Conservation (phyloP, 2,113 vertebrate species). For the Piprites chloris region DNA sequence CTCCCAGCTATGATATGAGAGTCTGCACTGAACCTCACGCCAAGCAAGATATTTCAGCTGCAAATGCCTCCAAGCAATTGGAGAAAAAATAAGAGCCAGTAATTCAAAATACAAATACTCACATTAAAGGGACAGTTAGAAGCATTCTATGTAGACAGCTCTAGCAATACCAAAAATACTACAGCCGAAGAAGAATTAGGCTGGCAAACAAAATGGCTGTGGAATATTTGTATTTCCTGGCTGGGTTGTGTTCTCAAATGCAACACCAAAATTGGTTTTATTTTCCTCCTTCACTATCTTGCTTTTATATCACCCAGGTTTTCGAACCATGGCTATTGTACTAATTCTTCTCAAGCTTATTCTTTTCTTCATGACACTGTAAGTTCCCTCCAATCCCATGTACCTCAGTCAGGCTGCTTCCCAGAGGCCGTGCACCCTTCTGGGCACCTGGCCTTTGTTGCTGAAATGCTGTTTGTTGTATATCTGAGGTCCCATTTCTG, state of each 20-base stretch:
- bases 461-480: not conserved
- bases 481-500: not conserved
- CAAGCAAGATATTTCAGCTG: not conserved
- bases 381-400: not conserved
- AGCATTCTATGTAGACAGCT: not conserved
- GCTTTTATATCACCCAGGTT: not conserved
- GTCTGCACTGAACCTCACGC: not conserved
- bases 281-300: not conserved
- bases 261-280: not conserved
- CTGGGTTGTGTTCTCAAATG: not conserved
- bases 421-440: not conserved
- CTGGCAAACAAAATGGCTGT: not conserved
- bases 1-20: not conserved
- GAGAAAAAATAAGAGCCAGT: not conserved
- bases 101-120: not conserved
- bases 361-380: not conserved
- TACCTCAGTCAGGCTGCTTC: not conserved
- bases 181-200: not conserved
- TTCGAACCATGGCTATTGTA: not conserved
- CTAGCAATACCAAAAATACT: not conserved
- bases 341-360: not conserved
- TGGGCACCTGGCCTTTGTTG: rapidly evolving
- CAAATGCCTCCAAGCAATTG: not conserved
- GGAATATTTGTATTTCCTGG: not conserved
- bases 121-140: not conserved